phyloP scores from a whole-genome alignment of 2,888 invertebrate species.

The Timema cristinae region DNA sequence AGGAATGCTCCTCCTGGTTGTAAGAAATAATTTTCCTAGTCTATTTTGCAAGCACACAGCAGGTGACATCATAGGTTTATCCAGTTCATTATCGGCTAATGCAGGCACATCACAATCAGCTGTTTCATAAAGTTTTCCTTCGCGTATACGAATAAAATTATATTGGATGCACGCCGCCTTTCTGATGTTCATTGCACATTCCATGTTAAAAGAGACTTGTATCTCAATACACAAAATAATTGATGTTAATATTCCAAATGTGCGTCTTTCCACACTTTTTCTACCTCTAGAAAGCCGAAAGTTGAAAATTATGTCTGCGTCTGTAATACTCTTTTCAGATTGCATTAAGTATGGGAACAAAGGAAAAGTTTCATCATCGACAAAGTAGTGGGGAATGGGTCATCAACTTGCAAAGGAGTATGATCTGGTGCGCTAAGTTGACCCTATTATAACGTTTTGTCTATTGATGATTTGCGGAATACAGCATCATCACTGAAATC shows the following conservation, averaged over 20 bases:
- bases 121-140: background rate
- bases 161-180: conserved; percentile 2
- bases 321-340: conserved; percentile 17
- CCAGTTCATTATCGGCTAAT: background rate
- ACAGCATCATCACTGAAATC: conserved; percentile 21
- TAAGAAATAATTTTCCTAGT: background rate
- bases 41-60: background rate
- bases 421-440: conserved; percentile 6
- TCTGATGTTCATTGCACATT: conserved; percentile 5
- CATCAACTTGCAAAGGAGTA: background rate
- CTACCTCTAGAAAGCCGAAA: too few relatives aligned
- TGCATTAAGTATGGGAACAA: conserved; percentile 20
- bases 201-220: background rate
- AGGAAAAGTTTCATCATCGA: conserved; percentile 28
- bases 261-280: conserved; percentile 25
- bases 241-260: conserved; percentile 24
- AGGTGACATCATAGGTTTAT: background rate
- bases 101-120: conserved; percentile 1
- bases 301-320: too few relatives aligned
- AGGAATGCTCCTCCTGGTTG: conserved; percentile 3
- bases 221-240: conserved; percentile 19
- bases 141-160: conserved; percentile 3
- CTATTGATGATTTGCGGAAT: background rate
- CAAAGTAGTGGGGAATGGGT: conserved; percentile 21
- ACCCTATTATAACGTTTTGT: background rate